phyloP scores from a whole-genome alignment of 2,113 vertebrate species.

The Murina feae region DNA sequence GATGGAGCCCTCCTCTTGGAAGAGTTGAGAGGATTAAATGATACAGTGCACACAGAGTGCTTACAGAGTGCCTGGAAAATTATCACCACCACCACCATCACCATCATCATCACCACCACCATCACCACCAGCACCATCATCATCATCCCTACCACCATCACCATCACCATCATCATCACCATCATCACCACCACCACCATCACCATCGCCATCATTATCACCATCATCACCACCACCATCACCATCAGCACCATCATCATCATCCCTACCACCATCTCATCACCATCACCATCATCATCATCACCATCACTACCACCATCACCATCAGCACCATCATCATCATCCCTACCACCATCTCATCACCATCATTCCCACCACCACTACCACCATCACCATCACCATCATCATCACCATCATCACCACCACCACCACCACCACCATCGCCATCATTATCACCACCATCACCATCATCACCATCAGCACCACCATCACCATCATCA shows the following conservation, averaged over 20 bases:
- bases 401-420: background rate
- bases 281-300: rapidly evolving
- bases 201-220: rapidly evolving
- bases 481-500: rapidly evolving
- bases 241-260: rapidly evolving
- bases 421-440: rapidly evolving
- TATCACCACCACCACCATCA: background rate
- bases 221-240: rapidly evolving
- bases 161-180: background rate
- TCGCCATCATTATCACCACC: rapidly evolving
- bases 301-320: rapidly evolving
- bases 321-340: rapidly evolving
- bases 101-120: rapidly evolving
- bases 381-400: rapidly evolving
- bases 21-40: background rate
- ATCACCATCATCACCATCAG: rapidly evolving
- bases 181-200: rapidly evolving
- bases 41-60: rapidly evolving
- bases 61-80: too few species aligned
- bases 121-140: rapidly evolving
- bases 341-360: rapidly evolving
- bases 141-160: rapidly evolving
- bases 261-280: rapidly evolving
- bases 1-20: background rate
- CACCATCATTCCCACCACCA: rapidly evolving